Evolutionary conservation across 2,888 invertebrate species (phyloP), one percentile per base, ranked within the genome.

Genomic region (Chrysolina oricalcia): DNA sequence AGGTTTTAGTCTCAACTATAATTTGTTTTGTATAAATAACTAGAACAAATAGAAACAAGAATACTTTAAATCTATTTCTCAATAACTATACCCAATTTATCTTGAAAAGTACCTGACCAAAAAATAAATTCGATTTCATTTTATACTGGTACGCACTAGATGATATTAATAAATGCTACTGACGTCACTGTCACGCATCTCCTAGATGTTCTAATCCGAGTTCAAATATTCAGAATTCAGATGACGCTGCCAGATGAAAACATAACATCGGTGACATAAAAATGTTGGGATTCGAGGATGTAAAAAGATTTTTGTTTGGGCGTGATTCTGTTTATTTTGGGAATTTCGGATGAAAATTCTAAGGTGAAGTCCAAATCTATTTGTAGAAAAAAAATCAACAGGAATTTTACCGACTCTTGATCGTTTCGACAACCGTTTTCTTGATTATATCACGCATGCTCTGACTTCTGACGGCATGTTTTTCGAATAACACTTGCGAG

Each of bases 161-260:
- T 48, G 65, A 66, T 67, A 50, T 27, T 48, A 67, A 67, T 67
- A 67, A n/a, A 67, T 50, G 27, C 35, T 27, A 40, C 48, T 67
- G 67, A 35, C 67, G 67, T 67, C 67, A 67, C 46, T 17, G 19
- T 50, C 67, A 67, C 67, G 67, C 67, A 50, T 67, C 17, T 67
- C 67, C 4, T 10, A 10, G 67, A 35, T 67, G 67, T 11, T 67
- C 48, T 3, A 67, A 50, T 67, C 67, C 15, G 35, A 67, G 11
- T n/a, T 35, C 67, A 23, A 67, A 35, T 48, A 50, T 27, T 67
- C 13, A 50, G 35, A 15, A 50, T 27, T 67, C 13, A 50, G 35
- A 15, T 67, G 67, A 50, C 48, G 27, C 11, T 50, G 27, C 48
- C 48, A 48, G 17, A 65, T 43, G 4, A 21, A 15, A 66, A 48